These are phyloP conservation scores for Rhincodon typus DNA, from an alignment of 2,797 vertebrate genomes.

Conservation along the genomic window DNA sequence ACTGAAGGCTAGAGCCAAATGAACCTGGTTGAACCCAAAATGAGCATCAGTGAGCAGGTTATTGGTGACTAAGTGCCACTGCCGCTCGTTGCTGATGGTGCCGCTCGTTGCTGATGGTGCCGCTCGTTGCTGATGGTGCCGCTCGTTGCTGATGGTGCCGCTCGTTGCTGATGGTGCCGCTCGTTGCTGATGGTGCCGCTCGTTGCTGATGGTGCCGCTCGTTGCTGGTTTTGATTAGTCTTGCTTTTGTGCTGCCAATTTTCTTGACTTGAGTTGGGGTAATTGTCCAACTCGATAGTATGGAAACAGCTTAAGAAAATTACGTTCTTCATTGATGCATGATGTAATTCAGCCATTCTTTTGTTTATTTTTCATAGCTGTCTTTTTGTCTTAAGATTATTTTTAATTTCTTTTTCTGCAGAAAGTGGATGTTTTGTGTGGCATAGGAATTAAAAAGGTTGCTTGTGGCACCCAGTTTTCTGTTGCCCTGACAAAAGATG, in stretches of 20 bases:
- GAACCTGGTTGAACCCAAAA: neutral
- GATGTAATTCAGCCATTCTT: neutral
- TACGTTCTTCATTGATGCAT: neutral
- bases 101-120: too few relatives aligned
- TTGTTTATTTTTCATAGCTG: neutral
- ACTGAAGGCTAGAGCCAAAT: too few relatives aligned
- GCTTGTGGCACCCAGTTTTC: conserved; percentile 75
- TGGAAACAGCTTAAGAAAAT: neutral
- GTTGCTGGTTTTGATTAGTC: neutral
- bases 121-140: too few relatives aligned
- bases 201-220: too few relatives aligned
- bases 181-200: too few relatives aligned
- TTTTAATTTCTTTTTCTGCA: conserved; percentile 42
- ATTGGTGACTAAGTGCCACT: neutral
- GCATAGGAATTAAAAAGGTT: conserved; percentile 71
- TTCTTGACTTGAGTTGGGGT: too few relatives aligned
- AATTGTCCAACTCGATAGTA: neutral
- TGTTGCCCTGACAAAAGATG: conserved; percentile 69
- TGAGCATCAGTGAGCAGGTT: neutral
- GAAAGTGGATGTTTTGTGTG: conserved; percentile 75
- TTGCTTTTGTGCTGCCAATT: neutral
- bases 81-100: too few relatives aligned
- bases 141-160: too few relatives aligned
- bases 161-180: too few relatives aligned
- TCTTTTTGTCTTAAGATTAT: neutral